Conservation (phyloP, 2,888 invertebrate genomes). For the Temnothorax unifasciatus region DNA sequence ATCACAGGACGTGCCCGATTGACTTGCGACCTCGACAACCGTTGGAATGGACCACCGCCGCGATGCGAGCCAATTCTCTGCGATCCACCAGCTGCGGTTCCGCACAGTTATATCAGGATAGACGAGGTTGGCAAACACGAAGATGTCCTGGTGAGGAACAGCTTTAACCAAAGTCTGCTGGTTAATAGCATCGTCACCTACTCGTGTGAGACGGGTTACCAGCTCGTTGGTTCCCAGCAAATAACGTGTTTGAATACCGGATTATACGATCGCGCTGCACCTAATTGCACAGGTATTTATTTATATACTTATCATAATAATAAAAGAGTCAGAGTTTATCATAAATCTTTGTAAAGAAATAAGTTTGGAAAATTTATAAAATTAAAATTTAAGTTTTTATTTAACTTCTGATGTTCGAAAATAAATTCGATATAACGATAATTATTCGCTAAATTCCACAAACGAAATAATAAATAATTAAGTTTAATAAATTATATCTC, state of each 20-base stretch:
- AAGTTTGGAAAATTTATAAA: not conserved
- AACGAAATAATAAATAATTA: conserved; percentile 5
- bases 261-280: conserved; percentile 92
- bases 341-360: not conserved
- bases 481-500: not conserved
- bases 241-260: conserved; percentile 92
- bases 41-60: conserved; percentile 98
- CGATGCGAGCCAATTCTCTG: conserved; percentile 90
- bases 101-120: conserved; percentile 80
- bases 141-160: conserved; percentile 60
- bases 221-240: conserved; percentile 90
- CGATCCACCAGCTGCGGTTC: conserved; percentile 80
- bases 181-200: conserved; percentile 93
- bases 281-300: conserved; percentile 90
- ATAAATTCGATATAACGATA: no score
- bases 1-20: conserved; percentile 90
- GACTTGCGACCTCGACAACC: conserved; percentile 96
- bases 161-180: conserved; percentile 81
- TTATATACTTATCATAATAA: conserved; percentile 1
- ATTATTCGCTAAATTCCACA: not conserved
- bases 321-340: not conserved
- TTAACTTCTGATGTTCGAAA: no score
- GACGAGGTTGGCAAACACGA: conserved; percentile 80
- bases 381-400: not conserved
- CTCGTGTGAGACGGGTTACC: conserved; percentile 90